Evolutionary conservation across 1,140 invertebrate species (phyloP).

Genomic region (Leptonema lineaticorne): DNA sequence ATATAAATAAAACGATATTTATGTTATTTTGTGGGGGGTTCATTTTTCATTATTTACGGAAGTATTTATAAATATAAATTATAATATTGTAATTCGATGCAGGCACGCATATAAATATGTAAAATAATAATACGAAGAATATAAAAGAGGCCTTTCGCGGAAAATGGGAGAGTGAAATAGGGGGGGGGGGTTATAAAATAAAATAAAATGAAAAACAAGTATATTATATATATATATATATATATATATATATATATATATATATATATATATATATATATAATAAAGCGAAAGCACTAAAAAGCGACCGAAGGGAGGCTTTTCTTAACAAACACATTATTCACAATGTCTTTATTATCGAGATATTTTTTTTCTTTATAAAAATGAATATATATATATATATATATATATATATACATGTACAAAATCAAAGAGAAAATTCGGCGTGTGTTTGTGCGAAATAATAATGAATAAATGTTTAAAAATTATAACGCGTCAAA

Average conservation of each 20-base stretch:
- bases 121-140: no score
- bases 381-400: not conserved
- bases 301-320: slow-evolving; percentile 4
- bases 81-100: no score
- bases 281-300: slow-evolving; percentile 20
- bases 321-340: slow-evolving; percentile 34
- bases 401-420: not conserved
- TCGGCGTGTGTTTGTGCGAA: slow-evolving; percentile 25
- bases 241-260: not conserved
- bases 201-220: no score
- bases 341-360: slow-evolving; percentile 32
- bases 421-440: not conserved
- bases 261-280: not conserved
- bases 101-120: no score
- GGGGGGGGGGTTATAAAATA: no score
- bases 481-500: slow-evolving; percentile 24
- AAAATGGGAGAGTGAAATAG: no score
- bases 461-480: slow-evolving; percentile 28
- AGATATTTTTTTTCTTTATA: slow-evolving; percentile 20
- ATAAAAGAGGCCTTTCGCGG: no score
- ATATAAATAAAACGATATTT: no score
- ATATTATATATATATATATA: not conserved
- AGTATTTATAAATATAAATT: no score
- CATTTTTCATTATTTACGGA: no score
- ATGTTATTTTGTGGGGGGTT: no score